Conservation (phyloP, 2,797 vertebrate genomes). For the Melanotaenia maccullochi region DNA sequence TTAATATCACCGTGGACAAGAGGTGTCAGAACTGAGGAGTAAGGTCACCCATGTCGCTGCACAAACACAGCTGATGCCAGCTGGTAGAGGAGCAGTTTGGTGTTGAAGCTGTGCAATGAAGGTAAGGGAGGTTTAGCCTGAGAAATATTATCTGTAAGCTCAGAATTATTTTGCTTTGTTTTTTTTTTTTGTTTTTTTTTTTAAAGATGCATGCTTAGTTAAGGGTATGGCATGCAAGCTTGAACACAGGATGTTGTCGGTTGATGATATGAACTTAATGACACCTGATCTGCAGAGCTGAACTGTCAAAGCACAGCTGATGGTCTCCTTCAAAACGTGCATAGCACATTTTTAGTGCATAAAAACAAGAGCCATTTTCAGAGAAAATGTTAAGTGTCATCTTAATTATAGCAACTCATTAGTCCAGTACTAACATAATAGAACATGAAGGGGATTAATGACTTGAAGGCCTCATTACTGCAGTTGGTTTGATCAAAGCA, state of each 20-base stretch:
- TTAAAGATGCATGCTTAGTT: background rate
- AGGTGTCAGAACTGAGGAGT: slow-evolving; percentile 42
- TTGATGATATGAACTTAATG: background rate
- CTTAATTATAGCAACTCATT: slow-evolving; percentile 62
- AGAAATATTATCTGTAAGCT: background rate
- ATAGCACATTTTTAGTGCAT: background rate
- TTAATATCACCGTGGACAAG: slow-evolving; percentile 20
- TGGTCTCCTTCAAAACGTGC: background rate
- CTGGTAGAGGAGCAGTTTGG: slow-evolving; percentile 14
- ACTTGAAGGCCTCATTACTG: slow-evolving; percentile 69
- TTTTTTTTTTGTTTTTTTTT: background rate
- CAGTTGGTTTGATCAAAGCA: slow-evolving; percentile 66
- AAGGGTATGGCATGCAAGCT: background rate
- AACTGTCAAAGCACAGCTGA: background rate
- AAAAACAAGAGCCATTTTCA: slow-evolving; percentile 23
- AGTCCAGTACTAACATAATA: slow-evolving; percentile 51
- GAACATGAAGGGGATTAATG: slow-evolving; percentile 70
- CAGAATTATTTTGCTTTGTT: too few species aligned
- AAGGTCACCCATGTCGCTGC: slow-evolving; percentile 17
- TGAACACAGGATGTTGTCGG: background rate
- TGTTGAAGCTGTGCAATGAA: slow-evolving; percentile 8
- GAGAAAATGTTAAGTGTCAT: slow-evolving; percentile 39
- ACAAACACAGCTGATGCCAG: slow-evolving; percentile 34
- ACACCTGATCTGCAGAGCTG: background rate
- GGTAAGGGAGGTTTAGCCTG: slow-evolving; percentile 24